phyloP scores from a whole-genome alignment of 2,888 invertebrate genomes.

The Rhogogaster chlorosoma region DNA sequence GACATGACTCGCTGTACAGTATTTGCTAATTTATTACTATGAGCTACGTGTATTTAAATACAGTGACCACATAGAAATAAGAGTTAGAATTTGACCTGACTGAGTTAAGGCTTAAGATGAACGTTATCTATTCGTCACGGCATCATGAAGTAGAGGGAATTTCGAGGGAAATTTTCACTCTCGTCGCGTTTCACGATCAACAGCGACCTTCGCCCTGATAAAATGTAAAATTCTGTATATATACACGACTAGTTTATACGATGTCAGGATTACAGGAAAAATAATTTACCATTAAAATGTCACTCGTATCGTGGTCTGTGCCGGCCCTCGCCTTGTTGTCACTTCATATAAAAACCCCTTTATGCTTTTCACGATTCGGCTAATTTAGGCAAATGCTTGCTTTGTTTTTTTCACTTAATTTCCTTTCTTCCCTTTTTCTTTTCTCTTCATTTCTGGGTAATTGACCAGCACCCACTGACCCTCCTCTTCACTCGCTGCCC shows the following conservation, averaged over 20 bases:
- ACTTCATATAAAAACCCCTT: slow-evolving; percentile 19
- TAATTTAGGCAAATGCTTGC: slow-evolving; percentile 21
- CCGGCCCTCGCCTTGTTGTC: neutral
- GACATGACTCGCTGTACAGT: too few relatives aligned
- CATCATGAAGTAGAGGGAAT: neutral
- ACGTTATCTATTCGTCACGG: neutral
- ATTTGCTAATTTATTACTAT: too few relatives aligned
- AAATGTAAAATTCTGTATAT: neutral
- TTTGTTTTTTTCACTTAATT: neutral
- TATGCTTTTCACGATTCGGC: slow-evolving; percentile 13
- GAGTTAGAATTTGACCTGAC: neutral
- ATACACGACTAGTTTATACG: neutral
- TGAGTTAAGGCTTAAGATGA: neutral
- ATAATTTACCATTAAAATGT: slow-evolving; percentile 9
- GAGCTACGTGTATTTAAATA: neutral
- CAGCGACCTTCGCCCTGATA: neutral
- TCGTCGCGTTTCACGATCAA: neutral
- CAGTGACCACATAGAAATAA: neutral
- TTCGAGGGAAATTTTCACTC: neutral
- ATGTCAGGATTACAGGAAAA: neutral
- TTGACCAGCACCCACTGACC: slow-evolving; percentile 17
- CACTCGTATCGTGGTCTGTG: neutral
- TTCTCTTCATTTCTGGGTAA: neutral
- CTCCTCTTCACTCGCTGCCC: neutral
- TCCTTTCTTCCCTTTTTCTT: neutral